These are phyloP conservation scores for Montifringilla adamsi DNA, from an alignment of 2,113 vertebrate genomes.

Conservation along the genomic window DNA sequence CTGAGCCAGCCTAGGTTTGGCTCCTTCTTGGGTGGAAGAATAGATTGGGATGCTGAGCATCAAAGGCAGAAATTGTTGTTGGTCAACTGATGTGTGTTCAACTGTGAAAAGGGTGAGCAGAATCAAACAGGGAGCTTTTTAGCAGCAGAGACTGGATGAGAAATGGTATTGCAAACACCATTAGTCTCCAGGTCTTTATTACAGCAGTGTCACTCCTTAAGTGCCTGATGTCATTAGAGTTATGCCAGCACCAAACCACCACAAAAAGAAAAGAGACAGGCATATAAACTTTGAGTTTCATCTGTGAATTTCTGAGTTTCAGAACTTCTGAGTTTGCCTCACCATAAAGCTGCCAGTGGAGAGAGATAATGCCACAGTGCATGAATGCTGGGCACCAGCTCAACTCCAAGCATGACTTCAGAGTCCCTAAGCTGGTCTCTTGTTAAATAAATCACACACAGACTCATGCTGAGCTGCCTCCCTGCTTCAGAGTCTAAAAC, in stretches of 20 bases:
- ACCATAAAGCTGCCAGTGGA: neutral
- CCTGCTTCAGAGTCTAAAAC: neutral
- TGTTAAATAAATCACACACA: neutral
- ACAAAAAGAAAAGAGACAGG: neutral
- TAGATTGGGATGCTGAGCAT: neutral
- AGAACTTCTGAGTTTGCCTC: neutral
- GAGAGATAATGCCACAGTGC: neutral
- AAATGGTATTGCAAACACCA: neutral
- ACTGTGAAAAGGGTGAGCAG: neutral
- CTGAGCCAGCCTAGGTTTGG: accelerated
- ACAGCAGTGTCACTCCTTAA: neutral
- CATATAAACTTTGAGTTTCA: neutral
- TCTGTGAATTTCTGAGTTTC: neutral
- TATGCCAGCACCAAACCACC: neutral
- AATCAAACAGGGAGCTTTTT: neutral
- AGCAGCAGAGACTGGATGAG: neutral
- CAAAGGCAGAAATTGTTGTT: neutral
- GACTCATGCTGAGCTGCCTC: neutral
- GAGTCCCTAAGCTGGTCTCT: neutral
- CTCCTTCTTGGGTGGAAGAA: neutral
- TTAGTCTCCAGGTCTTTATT: neutral
- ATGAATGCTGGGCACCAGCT: neutral
- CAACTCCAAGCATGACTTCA: neutral
- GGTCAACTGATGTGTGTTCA: neutral
- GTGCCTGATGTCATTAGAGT: neutral